These are phyloP conservation scores for Leucoma salicis DNA, from an alignment of 2,888 invertebrate genomes.

Conservation along the genomic window DNA sequence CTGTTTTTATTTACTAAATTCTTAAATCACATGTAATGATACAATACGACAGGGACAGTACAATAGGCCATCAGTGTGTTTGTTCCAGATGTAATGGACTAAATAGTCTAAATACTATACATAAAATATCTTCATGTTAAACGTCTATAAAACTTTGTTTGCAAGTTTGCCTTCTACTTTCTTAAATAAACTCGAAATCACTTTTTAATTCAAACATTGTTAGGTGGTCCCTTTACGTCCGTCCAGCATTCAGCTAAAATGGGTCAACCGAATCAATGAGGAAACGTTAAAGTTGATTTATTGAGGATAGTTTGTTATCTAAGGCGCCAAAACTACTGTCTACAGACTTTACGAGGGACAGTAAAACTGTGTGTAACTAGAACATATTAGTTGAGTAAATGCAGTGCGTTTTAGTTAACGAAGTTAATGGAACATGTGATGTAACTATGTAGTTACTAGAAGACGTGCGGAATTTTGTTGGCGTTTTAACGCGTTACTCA, in stretches of 20 bases:
- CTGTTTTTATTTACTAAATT: too few species aligned
- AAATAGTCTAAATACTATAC: too few species aligned
- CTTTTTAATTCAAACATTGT: conserved; percentile 14
- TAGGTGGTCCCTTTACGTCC: conserved; percentile 12
- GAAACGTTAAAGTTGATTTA: conserved; percentile 59
- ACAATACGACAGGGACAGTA: too few species aligned
- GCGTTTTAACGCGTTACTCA: too few species aligned
- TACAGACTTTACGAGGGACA: conserved; percentile 53
- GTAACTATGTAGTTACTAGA: conserved; percentile 14
- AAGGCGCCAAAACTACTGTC: conserved; percentile 41
- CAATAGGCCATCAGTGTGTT: too few species aligned
- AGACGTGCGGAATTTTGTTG: conserved; percentile 9
- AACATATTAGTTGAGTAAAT: conserved; percentile 26
- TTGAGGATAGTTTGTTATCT: conserved; percentile 46
- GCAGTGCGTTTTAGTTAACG: conserved; percentile 14
- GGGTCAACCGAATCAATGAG: conserved; percentile 57
- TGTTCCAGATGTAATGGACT: too few species aligned
- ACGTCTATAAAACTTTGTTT: too few species aligned
- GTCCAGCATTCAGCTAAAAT: conserved; percentile 18
- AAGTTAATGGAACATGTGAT: conserved; percentile 16
- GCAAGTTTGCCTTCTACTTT: background rate
- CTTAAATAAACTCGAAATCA: conserved; percentile 4
- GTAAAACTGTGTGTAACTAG: conserved; percentile 31
- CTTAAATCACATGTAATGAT: too few species aligned
- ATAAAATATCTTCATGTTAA: too few species aligned